Base-by-base conservation (phyloP, 2,797 vertebrate genomes). In the Pseudomugil gertrudae region DNA sequence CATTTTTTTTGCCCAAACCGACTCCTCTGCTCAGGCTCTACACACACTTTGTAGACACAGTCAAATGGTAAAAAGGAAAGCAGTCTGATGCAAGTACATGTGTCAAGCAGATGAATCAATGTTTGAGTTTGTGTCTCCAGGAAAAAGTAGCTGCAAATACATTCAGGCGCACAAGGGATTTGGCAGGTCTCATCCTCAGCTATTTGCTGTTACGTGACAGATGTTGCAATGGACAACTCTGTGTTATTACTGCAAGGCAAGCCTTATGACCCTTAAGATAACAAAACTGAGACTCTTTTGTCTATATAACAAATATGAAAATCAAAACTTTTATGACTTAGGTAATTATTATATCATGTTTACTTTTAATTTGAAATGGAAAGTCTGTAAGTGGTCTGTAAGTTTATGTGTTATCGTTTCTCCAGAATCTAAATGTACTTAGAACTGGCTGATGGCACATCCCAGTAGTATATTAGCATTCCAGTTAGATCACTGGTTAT, bases 91-190 rank as follows among this genome's bases (percentile, higher is more conserved):
- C 84, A 60, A 56, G 64, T 79, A 84, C 88, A 90, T 87, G 77
- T 92, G 92, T 83, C 67, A 36, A 85, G 73, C 89, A 90, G 84
- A 89, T 90, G 86, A 86, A 76, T 65, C 10, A 3, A 40, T 78
- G 84, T 84, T 84, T 82, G 60, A 83, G 62, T 73, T 65, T 67
- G 57, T 72, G 65, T 78, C 53, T 85, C 72, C 68, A 78, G 78
- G 84, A 87, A 84, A 83, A 80, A 86, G 81, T 69, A 74, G 74
- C 72, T 77, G 72, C 72, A 81, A 63, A 80, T 77, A 81, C 72
- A 85, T 57, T 60, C 57, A 64, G 63, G 57, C 57, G 3, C 15
- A 10, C n/a, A 32, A 48, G 60, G 62, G 65, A 66, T 57, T 67
- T 86, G 85, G 82, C 72, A 69, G 60, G 24, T 50, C 4, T 63